Conservation (phyloP, 2,797 vertebrate genomes). For the Hoplostethus atlanticus region DNA sequence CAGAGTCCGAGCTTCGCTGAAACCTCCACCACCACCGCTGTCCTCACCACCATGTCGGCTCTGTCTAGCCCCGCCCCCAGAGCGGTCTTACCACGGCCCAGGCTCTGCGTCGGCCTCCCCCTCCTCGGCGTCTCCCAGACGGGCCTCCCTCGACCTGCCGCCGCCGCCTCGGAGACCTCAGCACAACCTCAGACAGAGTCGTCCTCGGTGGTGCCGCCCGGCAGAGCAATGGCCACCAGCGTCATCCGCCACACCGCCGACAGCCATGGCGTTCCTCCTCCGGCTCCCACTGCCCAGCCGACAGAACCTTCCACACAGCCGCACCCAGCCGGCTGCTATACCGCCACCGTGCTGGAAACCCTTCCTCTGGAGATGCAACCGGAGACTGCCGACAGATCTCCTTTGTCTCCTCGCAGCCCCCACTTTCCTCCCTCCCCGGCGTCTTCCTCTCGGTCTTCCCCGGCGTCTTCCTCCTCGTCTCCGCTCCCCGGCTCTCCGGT, state of each 20-base stretch:
- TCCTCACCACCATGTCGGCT: conserved; percentile 37
- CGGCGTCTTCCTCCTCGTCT: conserved; percentile 66
- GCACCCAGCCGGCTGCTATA: not conserved
- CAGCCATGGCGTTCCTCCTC: conserved; percentile 57
- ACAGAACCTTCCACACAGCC: conserved; percentile 27
- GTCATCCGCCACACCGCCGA: conserved; percentile 92
- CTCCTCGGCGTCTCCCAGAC: not conserved
- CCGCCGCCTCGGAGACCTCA: conserved; percentile 55
- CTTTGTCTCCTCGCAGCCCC: conserved; percentile 38
- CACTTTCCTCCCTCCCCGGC: conserved; percentile 37
- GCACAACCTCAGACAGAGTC: conserved; percentile 53
- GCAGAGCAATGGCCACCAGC: conserved; percentile 89
- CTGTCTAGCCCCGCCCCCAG: conserved; percentile 50
- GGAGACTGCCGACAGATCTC: conserved; percentile 45
- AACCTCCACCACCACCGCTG: conserved; percentile 69
- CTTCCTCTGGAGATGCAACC: conserved; percentile 32
- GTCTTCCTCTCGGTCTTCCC: conserved; percentile 54
- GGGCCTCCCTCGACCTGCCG: not conserved
- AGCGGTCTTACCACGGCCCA: conserved; percentile 42
- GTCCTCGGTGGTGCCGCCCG: conserved; percentile 46
- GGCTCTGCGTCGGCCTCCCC: conserved; percentile 39
- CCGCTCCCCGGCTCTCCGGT: conserved; percentile 83
- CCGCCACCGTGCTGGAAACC: not conserved
- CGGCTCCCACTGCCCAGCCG: conserved; percentile 53
- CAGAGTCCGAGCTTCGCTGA: conserved; percentile 93